Evolutionary conservation across 2,888 invertebrate genomes (phyloP).

Genomic region (Ochropacha duplaris): DNA sequence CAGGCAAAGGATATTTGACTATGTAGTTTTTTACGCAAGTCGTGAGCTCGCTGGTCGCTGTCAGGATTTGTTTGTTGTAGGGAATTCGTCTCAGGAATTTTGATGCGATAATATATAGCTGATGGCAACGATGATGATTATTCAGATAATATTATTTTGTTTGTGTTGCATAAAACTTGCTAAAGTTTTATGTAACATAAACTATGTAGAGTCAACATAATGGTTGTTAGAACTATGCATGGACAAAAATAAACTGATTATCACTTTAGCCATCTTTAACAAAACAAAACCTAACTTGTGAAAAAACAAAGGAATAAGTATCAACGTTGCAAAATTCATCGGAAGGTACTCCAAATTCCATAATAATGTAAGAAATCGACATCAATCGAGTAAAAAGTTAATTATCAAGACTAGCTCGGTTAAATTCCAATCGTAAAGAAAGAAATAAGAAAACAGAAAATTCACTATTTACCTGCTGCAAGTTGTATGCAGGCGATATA

Average conservation of each 20-base stretch:
- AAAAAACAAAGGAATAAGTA: too few species aligned
- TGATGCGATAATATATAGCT: conserved; percentile 54
- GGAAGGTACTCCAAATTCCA: too few species aligned
- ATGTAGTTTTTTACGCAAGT: conserved; percentile 70
- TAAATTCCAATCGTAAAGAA: conserved; percentile 55
- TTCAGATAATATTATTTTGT: not conserved
- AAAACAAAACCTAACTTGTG: too few species aligned
- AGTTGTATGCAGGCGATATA: conserved; percentile 53
- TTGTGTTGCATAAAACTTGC: too few species aligned
- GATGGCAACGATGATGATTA: conserved; percentile 32
- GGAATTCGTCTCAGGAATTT: conserved; percentile 52
- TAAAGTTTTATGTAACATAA: too few species aligned
- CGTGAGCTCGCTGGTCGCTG: conserved; percentile 62
- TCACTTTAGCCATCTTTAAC: too few species aligned
- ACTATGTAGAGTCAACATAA: too few species aligned
- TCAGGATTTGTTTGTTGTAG: conserved; percentile 56
- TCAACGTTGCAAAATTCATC: too few species aligned
- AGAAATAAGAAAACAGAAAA: conserved; percentile 64
- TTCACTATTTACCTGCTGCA: conserved; percentile 72
- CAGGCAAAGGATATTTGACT: conserved; percentile 78
- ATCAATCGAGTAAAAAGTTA: too few species aligned
- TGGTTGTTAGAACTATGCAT: too few species aligned
- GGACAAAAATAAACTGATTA: too few species aligned
- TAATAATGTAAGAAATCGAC: not conserved
- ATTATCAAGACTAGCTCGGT: not conserved